Evolutionary conservation across 2,888 invertebrate species (phyloP).

Genomic region (Taenaris catops): DNA sequence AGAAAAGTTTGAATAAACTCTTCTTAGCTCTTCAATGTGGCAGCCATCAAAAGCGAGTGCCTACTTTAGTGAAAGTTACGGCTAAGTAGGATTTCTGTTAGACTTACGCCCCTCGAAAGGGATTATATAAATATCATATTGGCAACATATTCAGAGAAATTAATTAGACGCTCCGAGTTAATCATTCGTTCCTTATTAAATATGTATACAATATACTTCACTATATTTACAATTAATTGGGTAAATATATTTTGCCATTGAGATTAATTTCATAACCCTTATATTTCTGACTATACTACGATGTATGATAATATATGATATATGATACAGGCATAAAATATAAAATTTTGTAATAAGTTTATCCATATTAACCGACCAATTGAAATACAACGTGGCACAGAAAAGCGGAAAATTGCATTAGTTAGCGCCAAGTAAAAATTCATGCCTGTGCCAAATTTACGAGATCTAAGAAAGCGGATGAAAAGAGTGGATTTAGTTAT

Average conservation of each 20-base stretch:
- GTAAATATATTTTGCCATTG: too few species aligned
- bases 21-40: slow-evolving; percentile 64
- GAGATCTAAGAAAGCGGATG: slow-evolving; percentile 4
- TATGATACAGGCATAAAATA: too few species aligned
- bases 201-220: too few species aligned
- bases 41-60: slow-evolving; percentile 69
- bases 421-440: slow-evolving; percentile 10
- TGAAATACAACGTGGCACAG: slow-evolving; percentile 6
- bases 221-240: too few species aligned
- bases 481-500: slow-evolving; percentile 2
- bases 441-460: slow-evolving; percentile 8
- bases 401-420: slow-evolving; percentile 8
- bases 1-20: slow-evolving; percentile 71
- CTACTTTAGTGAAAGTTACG: slow-evolving; percentile 71
- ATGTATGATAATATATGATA: too few species aligned
- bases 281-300: too few species aligned
- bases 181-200: too few species aligned
- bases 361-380: slow-evolving; percentile 4
- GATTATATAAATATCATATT: slow-evolving; percentile 63
- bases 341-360: not conserved
- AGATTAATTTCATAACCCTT: too few species aligned
- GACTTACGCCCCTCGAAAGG: slow-evolving; percentile 60
- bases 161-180: too few species aligned
- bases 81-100: slow-evolving; percentile 74
- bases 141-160: slow-evolving; percentile 40